These are phyloP conservation scores for Pimpla rufipes DNA, from an alignment of 2,888 invertebrate species.

Conservation along the genomic window DNA sequence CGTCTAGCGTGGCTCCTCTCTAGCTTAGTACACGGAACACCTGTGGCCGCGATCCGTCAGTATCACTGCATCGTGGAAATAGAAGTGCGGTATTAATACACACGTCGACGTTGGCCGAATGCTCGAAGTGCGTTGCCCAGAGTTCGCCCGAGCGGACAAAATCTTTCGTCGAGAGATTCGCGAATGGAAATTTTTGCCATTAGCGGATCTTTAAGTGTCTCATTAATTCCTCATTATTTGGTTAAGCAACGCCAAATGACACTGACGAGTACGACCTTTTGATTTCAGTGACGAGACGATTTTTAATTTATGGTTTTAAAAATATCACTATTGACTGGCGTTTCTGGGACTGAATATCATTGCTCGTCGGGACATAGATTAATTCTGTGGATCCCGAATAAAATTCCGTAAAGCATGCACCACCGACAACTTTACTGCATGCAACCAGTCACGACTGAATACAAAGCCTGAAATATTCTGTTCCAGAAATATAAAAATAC, in stretches of 20 bases:
- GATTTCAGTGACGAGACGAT: neutral
- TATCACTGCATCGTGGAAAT: conserved; percentile 74
- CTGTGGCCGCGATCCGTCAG: conserved; percentile 79
- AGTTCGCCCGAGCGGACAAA: neutral
- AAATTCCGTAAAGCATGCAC: too few species aligned
- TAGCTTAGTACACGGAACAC: conserved; percentile 72
- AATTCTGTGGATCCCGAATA: too few species aligned
- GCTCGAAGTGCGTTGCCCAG: conserved; percentile 1
- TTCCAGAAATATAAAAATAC: too few species aligned
- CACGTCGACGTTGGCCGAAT: conserved; percentile 42
- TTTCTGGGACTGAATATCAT: too few species aligned
- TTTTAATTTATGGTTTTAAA: too few species aligned
- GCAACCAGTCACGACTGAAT: too few species aligned
- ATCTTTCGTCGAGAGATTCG: neutral
- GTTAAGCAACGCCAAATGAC: neutral
- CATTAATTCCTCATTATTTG: neutral
- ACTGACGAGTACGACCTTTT: too few species aligned
- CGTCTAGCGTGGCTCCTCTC: conserved; percentile 43
- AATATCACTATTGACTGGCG: too few species aligned
- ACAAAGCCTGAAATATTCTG: too few species aligned
- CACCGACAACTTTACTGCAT: too few species aligned
- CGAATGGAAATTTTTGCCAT: neutral
- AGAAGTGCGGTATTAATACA: conserved; percentile 78
- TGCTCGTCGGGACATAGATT: too few species aligned
- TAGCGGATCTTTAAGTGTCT: neutral